Conservation (phyloP, 2,888 invertebrate genomes). For the Pandemis heparana region DNA sequence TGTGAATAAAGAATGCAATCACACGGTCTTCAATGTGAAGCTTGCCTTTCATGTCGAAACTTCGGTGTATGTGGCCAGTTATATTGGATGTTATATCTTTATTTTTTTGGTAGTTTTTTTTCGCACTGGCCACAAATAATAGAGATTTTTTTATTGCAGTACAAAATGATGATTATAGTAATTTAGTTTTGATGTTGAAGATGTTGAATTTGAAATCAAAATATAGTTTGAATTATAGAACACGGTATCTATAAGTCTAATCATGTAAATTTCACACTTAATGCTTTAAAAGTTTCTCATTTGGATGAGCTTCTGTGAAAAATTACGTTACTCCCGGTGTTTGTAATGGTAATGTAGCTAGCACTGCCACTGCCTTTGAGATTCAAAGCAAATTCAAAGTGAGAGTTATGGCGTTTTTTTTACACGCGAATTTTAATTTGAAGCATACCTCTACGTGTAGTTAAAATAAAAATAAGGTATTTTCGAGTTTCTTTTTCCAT, state of each 20-base stretch:
- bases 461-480: too few species aligned
- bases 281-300: background rate
- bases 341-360: slow-evolving; percentile 24
- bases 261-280: background rate
- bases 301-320: background rate
- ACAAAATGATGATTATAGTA: too few species aligned
- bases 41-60: slow-evolving; percentile 60
- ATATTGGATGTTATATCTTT: slow-evolving; percentile 1
- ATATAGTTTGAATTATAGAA: too few species aligned
- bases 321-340: slow-evolving; percentile 12
- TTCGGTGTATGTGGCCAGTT: slow-evolving; percentile 41
- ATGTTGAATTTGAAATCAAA: too few species aligned
- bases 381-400: background rate
- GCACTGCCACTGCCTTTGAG: background rate
- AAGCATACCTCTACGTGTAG: too few species aligned
- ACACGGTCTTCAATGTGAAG: slow-evolving; percentile 68
- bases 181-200: too few species aligned
- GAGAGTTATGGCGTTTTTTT: slow-evolving; percentile 5
- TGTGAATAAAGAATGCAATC: slow-evolving; percentile 77
- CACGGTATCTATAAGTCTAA: too few species aligned
- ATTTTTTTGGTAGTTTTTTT: background rate
- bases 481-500: too few species aligned
- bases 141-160: too few species aligned
- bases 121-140: background rate
- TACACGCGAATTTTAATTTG: background rate